Evolutionary conservation across 2,888 invertebrate genomes (phyloP).

Genomic region (Tetragonisca angustula): DNA sequence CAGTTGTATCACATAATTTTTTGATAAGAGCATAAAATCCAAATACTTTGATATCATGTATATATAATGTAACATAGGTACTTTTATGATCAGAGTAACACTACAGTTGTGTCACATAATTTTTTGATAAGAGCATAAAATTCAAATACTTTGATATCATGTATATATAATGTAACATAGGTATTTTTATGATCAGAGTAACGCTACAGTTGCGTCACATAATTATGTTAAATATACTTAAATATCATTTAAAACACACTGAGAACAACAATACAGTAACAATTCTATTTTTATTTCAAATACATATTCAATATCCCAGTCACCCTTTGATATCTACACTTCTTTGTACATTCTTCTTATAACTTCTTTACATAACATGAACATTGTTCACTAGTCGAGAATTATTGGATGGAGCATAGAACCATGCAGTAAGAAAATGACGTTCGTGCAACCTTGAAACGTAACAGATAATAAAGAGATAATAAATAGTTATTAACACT

Average conservation of each 20-base stretch:
- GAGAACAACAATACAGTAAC: not conserved
- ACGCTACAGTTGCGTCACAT: too few relatives aligned
- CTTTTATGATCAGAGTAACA: too few relatives aligned
- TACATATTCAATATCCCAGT: not conserved
- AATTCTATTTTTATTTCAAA: slow-evolving; percentile 29
- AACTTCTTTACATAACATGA: not conserved
- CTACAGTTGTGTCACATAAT: too few relatives aligned
- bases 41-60: too few relatives aligned
- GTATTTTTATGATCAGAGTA: too few relatives aligned
- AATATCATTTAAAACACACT: not conserved
- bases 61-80: too few relatives aligned
- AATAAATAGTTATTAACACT: not conserved
- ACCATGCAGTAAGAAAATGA: slow-evolving; percentile 75
- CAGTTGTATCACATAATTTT: not conserved
- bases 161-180: too few relatives aligned
- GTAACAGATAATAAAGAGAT: not conserved
- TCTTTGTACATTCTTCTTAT: not conserved
- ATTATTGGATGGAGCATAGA: slow-evolving; percentile 68
- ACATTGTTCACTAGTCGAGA: not conserved
- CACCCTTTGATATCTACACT: not conserved
- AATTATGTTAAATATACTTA: too few relatives aligned
- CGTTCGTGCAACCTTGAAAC: slow-evolving; percentile 68
- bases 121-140: too few relatives aligned
- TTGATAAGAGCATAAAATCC: not conserved
- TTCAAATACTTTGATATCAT: too few relatives aligned